phyloP scores from a whole-genome alignment of 2,888 invertebrate genomes.

The Ametastegia equiseti region DNA sequence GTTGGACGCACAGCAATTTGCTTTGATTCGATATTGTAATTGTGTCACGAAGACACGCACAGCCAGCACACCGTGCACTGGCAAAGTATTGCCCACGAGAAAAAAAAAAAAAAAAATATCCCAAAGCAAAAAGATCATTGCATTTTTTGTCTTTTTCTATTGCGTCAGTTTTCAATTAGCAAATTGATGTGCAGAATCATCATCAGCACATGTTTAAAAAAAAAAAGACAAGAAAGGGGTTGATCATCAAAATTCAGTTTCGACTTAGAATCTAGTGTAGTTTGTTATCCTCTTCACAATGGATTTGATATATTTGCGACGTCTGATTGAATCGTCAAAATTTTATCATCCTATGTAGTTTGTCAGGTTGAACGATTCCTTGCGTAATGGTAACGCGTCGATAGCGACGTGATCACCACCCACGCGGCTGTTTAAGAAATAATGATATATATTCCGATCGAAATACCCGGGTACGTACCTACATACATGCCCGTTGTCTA shows the following conservation, averaged over 20 bases:
- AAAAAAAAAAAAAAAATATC: neutral
- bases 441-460: constrained; percentile 59
- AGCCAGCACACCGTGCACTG: constrained; percentile 7
- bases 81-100: constrained; percentile 58
- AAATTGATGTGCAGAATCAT: no score
- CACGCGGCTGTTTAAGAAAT: constrained; percentile 62
- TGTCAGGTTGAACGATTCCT: neutral
- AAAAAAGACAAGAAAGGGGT: no score
- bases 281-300: no score
- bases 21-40: constrained; percentile 66
- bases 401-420: constrained; percentile 51
- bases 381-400: constrained; percentile 30
- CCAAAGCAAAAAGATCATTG: neutral
- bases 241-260: no score
- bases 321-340: neutral
- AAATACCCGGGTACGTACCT: constrained; percentile 49
- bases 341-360: neutral
- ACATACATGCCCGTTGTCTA: neutral
- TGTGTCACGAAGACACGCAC: constrained; percentile 57
- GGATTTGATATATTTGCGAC: neutral
- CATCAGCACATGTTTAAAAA: no score
- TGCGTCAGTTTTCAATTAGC: neutral
- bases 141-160: no score
- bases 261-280: no score
- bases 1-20: constrained; percentile 66